A percentile compares a stretch with the other conserved stretches of the same genome.
phyloP scores from a whole-genome alignment of 2,797 vertebrate species.

The Aldrovandia affinis region DNA sequence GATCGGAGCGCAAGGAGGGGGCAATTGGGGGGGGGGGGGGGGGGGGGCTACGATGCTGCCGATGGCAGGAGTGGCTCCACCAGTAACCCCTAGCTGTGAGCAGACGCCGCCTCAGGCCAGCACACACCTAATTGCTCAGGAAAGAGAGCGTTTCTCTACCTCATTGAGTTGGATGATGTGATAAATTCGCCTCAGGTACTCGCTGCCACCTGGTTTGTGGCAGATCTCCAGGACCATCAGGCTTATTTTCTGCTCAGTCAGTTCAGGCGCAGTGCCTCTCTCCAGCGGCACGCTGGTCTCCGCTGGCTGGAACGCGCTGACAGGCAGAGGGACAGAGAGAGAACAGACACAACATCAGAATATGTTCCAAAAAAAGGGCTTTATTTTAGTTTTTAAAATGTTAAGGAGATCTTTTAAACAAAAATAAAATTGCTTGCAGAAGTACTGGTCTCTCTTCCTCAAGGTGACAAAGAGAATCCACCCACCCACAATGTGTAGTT shows the following conservation, averaged over 20 bases:
- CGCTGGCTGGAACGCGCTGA: conserved; percentile 76
- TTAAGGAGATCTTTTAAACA: not conserved
- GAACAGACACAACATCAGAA: conserved; percentile 27
- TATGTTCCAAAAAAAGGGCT: not conserved
- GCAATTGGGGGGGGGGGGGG: not conserved
- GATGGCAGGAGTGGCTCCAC: conserved; percentile 65
- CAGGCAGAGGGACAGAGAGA: conserved; percentile 31
- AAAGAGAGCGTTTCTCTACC: conserved; percentile 95
- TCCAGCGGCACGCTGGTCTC: conserved; percentile 67
- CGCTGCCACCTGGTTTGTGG: conserved; percentile 96
- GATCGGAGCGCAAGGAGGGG: not conserved
- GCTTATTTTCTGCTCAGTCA: conserved; percentile 98
- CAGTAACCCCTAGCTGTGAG: conserved; percentile 80
- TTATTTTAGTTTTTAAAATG: not conserved
- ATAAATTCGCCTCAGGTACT: conserved; percentile 99
- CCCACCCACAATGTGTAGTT: too few relatives aligned
- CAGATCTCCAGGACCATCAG: conserved; percentile 97
- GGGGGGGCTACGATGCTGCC: not conserved
- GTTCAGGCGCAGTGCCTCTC: conserved; percentile 80
- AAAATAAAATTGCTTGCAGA: not conserved
- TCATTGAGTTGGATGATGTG: conserved; percentile 99
- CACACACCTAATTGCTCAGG: conserved; percentile 95
- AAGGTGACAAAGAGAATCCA: not conserved
- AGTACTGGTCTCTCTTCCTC: not conserved
- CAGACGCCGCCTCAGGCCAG: conserved; percentile 88